These are phyloP conservation scores for Armadillidium nasatum DNA, from an alignment of 1,140 invertebrate species.

Conservation along the genomic window DNA sequence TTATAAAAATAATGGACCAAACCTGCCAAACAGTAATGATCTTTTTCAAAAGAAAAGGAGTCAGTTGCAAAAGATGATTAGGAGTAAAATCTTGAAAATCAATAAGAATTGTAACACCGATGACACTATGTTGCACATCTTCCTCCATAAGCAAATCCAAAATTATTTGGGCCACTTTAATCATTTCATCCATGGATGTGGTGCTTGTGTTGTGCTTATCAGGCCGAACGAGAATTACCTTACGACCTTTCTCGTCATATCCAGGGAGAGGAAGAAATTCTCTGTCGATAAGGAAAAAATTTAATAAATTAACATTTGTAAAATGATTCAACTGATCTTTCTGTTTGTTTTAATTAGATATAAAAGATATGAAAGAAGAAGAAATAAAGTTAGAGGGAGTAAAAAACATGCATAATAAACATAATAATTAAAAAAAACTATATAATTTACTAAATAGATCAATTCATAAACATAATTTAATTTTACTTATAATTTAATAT, in stretches of 20 bases:
- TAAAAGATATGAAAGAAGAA: no score
- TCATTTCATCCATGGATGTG: not conserved
- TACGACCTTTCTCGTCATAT: slow-evolving; percentile 29
- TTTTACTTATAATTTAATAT: no score
- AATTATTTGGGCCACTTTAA: not conserved
- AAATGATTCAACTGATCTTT: no score
- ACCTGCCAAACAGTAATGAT: slow-evolving; percentile 39
- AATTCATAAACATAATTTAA: no score
- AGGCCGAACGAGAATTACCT: slow-evolving; percentile 26
- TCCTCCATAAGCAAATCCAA: slow-evolving; percentile 55
- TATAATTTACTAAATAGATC: no score
- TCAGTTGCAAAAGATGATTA: no score
- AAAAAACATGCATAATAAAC: no score
- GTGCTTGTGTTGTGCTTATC: slow-evolving; percentile 13
- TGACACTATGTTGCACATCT: slow-evolving; percentile 53
- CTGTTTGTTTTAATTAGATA: no score
- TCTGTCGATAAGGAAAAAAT: not conserved
- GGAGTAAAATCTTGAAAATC: no score
- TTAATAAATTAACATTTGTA: not conserved
- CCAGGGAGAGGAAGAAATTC: slow-evolving; percentile 31
- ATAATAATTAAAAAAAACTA: no score
- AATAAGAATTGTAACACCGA: slow-evolving; percentile 32
- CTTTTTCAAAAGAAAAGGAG: slow-evolving; percentile 48
- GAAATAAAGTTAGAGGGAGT: no score
- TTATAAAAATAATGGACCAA: no score